Evolutionary conservation across 2,113 vertebrate species (phyloP).

Genomic region (Ariopsis seemanni): DNA sequence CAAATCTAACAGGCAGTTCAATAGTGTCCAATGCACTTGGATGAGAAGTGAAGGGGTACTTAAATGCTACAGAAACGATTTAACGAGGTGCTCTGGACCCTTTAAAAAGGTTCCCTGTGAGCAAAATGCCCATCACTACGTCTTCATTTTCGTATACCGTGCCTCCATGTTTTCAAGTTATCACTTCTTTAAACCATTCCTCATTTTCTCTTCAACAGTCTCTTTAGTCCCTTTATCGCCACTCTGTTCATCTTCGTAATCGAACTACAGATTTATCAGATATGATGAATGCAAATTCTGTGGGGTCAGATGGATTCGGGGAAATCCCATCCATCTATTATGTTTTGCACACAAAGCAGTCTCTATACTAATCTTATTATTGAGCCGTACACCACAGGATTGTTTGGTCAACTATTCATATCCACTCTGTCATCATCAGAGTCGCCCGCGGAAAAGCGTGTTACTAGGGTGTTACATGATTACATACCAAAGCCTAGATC

Average conservation of each 20-base stretch:
- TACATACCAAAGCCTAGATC: slow-evolving; percentile 54
- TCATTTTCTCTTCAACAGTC: not conserved
- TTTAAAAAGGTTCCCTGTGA: slow-evolving; percentile 61
- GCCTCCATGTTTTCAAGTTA: not conserved
- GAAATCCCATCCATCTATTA: slow-evolving; percentile 5
- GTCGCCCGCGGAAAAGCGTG: not conserved
- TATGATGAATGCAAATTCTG: not conserved
- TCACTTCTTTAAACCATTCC: slow-evolving; percentile 7
- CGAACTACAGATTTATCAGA: slow-evolving; percentile 27
- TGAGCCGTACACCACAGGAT: not conserved
- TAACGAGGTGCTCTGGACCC: slow-evolving; percentile 61
- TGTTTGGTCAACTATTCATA: not conserved
- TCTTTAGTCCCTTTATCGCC: not conserved
- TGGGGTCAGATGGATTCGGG: not conserved
- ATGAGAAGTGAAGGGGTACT: not conserved
- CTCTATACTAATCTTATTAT: not conserved
- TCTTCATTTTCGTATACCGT: not conserved
- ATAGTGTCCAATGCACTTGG: not conserved
- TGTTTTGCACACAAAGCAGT: not conserved
- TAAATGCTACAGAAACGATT: slow-evolving; percentile 37
- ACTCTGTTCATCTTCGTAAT: not conserved
- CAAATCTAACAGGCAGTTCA: slow-evolving; percentile 26
- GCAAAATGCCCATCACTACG: slow-evolving; percentile 15
- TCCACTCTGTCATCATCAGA: not conserved
- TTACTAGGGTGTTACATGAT: not conserved